A percentile compares a stretch with the other conserved stretches of the same genome.
These are phyloP conservation scores for Caretta caretta DNA, from an alignment of 2,113 vertebrate genomes.

Conservation along the genomic window DNA sequence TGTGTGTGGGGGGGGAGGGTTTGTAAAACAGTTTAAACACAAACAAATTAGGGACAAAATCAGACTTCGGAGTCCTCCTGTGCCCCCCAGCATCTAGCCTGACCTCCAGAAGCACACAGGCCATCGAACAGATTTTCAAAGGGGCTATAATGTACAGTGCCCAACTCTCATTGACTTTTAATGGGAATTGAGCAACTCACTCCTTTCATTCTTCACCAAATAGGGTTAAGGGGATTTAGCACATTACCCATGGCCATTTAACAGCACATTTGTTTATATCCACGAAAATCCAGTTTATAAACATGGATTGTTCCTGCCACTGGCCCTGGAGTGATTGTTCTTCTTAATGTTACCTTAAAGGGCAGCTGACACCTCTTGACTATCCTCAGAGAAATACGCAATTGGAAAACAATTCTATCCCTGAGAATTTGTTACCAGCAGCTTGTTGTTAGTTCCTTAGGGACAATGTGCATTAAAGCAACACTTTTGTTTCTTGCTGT, in stretches of 20 bases:
- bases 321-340: background rate
- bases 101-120: background rate
- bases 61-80: background rate
- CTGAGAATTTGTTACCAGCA: constrained; percentile 1
- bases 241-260: background rate
- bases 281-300: constrained; percentile 20
- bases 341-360: background rate
- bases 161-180: background rate
- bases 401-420: background rate
- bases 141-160: background rate
- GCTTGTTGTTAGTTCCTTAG: background rate
- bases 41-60: background rate
- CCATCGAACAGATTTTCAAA: background rate
- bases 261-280: background rate
- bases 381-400: background rate
- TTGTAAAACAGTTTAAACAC: background rate
- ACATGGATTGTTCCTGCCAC: background rate
- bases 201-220: background rate
- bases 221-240: background rate
- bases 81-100: background rate
- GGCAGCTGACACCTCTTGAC: background rate
- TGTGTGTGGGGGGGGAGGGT: background rate
- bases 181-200: fast-evolving
- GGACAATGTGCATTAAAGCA: background rate
- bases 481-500: background rate